Evolutionary conservation across 92 coral and sea anemone species (phyloP), one percentile per base, ranked within the genome.

Genomic region (Palythoa heliodiscus): DNA sequence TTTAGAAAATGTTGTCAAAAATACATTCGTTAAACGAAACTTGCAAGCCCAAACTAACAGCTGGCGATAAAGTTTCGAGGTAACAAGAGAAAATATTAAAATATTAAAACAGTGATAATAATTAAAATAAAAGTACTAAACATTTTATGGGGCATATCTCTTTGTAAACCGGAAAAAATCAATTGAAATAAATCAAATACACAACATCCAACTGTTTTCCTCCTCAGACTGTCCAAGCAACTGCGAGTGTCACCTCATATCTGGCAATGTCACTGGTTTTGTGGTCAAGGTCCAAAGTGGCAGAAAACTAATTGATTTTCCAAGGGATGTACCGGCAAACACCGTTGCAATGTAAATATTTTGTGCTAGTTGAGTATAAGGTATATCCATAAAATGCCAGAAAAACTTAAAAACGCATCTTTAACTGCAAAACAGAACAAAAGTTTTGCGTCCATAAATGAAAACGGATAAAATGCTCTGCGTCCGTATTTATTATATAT

Each of bases 201-300:
- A 43, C 50, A 63, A 63, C 25, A 63, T 22, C 47, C 73, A 15
- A 25, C 13, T 25, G 43, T 69, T 25, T 25, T 29, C 24, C 19
- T 25, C 48, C 11, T 35, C 64, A 93, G 95, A 93, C 24, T 93
- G 95, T n/a, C 95, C 95, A 1, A 73, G 90, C 43, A 83, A 91
- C 66, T 90, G 92, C 47, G 90, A 90, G 60, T 93, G 95, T 79
- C 82, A 40, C 20, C 60, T 67, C 22, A 20, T 93, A n/a, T 88
- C 92, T 15, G 39, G 82, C 12, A 68, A 90, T 3, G 68, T 73
- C 58, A 70, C 82, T 14, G 88, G 85, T 11, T 63, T 88, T 55
- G 79, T 88, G 81, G 60, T 93, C 5, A 88, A 86, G 57, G 84
- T 84, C 5, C 73, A 84, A 54, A 69, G 74, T 29, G 87, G 77